Base-by-base conservation (phyloP, 2,797 vertebrate genomes). In the Molossus molossus region DNA sequence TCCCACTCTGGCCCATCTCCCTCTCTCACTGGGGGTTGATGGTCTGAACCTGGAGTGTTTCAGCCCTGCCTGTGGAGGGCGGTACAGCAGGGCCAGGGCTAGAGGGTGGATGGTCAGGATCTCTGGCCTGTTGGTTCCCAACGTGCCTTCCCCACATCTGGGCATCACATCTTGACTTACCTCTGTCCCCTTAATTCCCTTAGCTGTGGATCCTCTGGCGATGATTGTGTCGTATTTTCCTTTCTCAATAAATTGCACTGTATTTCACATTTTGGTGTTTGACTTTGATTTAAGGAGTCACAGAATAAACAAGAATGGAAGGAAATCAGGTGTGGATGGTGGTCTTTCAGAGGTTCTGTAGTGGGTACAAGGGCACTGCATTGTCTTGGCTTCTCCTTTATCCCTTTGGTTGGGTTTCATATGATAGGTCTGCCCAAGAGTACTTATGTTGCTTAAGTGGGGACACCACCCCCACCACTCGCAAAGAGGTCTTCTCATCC, bases 211-310 rank as follows among this genome's bases (percentile, higher is more conserved):
- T 55, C 48, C 60, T 95, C 58, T 84, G 86, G 82, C 94, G 69
- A 90, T 67, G 40, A 88, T 53, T 50, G 23, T 53, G 25, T 27
- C 27, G 1, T 4, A 67, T 55, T 60, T 96, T 50, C 86, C 86
- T 91, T 90, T 67, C 93, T 88, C 93, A 97, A 93, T 97, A 97
- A 97, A 97, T 69, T 83, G 82, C 89, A 84, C 9, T 23, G 11
- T 79, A 92, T 87, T 85, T 94, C 69, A 96, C 33, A 79, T 60
- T 73, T 20, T 75, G 45, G 84, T 87, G 15, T 95, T 92, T 69
- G 86, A 18, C 37, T 96, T 91, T 96, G 79, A 93, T 77, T 90
- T 23, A 67, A 53, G 37, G 70, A 83, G 15, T 94, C 60, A 60
- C 10, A 80, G 62, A 76, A 58, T 70, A 79, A 62, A 72, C 12